Evolutionary conservation across 2,113 vertebrate genomes (phyloP).

Genomic region (Bufo gargarizans): DNA sequence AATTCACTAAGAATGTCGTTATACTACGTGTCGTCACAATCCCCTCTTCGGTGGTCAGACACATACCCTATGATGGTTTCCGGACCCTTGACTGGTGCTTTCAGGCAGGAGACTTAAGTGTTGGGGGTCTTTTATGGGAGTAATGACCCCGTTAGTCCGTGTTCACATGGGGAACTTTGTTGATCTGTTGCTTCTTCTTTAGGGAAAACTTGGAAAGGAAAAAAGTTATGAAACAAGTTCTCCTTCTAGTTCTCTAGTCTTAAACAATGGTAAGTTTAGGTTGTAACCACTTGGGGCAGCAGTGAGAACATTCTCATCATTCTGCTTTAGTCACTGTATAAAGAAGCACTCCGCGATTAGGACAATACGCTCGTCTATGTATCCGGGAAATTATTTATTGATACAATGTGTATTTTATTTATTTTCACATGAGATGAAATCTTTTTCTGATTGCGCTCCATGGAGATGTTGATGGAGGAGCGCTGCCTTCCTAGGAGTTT

Average conservation of each 20-base stretch:
- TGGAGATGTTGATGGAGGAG: no score
- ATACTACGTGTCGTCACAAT: background rate
- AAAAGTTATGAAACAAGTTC: no score
- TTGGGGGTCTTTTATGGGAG: no score
- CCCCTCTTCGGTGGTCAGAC: no score
- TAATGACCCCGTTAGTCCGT: no score
- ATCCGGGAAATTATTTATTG: conserved; percentile 17
- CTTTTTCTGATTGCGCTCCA: background rate
- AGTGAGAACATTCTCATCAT: background rate
- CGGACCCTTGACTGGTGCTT: no score
- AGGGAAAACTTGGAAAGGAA: no score
- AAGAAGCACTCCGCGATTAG: background rate
- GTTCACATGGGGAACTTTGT: no score
- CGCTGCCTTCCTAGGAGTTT: background rate
- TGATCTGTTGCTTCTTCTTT: no score
- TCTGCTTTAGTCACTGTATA: background rate
- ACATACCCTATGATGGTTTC: no score
- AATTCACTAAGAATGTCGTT: background rate
- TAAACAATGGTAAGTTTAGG: background rate
- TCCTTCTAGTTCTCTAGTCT: background rate
- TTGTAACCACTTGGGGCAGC: conserved; percentile 3
- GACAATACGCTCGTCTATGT: background rate
- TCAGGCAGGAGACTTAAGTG: no score
- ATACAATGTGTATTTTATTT: conserved; percentile 2
- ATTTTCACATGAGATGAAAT: background rate